Conservation (phyloP, 2,113 vertebrate species). For the western clawed frog (Xenopus tropicalis) region UCB_Xtro_10.0 CM004448.2:16184501-16185000, state of each 20-base stretch:
- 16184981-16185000: neutral
- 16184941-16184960: slow-evolving; percentile 93
- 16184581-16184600: neutral
- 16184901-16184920: slow-evolving; percentile 90
- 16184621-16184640: slow-evolving; percentile 94
- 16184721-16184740: slow-evolving; percentile 92
- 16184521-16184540: too few species aligned
- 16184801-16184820: neutral
- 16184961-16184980: slow-evolving; percentile 71
- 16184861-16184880: slow-evolving; percentile 93
- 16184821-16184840: slow-evolving; percentile 84
- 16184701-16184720: slow-evolving; percentile 89
- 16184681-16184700: slow-evolving; percentile 96
- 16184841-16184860: slow-evolving; percentile 90
- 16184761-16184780: too few species aligned
- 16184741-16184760: neutral
- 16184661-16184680: slow-evolving; percentile 87
- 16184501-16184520: too few species aligned
- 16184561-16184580: neutral
- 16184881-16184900: slow-evolving; percentile 86
- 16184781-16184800: too few species aligned
- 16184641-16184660: slow-evolving; percentile 92
- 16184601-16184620: slow-evolving; percentile 86
- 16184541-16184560: too few species aligned
- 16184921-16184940: slow-evolving; percentile 89